Base-by-base conservation (phyloP, 2,113 vertebrate species). In the Heterocephalus glaber region DNA sequence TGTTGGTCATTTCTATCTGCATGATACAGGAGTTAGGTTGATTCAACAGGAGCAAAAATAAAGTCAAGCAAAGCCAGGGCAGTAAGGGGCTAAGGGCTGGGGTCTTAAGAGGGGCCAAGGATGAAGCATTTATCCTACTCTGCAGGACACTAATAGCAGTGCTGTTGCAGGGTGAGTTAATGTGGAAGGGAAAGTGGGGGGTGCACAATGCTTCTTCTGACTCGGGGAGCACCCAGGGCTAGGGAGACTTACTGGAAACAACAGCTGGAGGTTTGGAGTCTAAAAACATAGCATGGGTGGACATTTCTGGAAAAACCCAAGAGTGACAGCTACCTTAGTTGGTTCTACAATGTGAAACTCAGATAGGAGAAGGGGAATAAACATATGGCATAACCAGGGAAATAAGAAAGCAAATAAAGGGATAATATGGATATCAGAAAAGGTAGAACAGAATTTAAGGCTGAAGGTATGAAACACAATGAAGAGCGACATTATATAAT, bases 291-390 rank as follows among this genome's bases (percentile, higher is more conserved):
- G 56, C 33, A 44, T 74, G 22, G n/a, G 41, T 66, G 28, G 63
- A 47, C 44, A 60, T 24, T 81, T 77, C 41, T 49, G 30, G 35
- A 82, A 74, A 49, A 77, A 83, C 28, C 41, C 44, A 65, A 93
- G 13, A 95, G 41, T 22, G 47, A 80, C 14, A 76, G 49, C 17
- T 87, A 7, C 26, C 41, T 44, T 70, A 79, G 66, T 58, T 83
- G 22, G 44, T 76, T 92, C 60, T 65, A 68, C 2, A 63, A 81
- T 30, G 60, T 88, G 61, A 84, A 81, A 19, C 1, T 13, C 14
- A 89, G 47, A 95, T 58, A 54, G 38, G 38, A 89, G 24, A 90
- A 17, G 47, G 60, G n/a, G 81, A 92, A 81, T 33, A 66, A 96
- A 92, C 47, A 38, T 54, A 41, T 61, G 77, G 41, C 61, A 33